Conservation (phyloP, 2,888 invertebrate species). For the Luperina testacea region DNA sequence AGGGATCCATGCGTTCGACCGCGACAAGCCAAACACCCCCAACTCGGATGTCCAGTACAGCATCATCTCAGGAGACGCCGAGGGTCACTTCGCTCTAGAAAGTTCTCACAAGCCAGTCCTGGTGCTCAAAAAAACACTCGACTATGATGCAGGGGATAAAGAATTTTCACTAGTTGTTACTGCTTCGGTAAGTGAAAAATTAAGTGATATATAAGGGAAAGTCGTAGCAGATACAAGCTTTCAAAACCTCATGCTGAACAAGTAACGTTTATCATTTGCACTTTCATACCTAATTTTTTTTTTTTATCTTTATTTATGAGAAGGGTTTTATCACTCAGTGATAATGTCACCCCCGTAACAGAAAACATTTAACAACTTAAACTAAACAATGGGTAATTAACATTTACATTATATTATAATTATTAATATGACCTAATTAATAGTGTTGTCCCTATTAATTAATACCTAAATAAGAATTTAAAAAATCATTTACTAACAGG, state of each 20-base stretch:
- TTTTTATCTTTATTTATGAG: too few relatives aligned
- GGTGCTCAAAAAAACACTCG: constrained; percentile 93
- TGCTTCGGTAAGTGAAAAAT: constrained; percentile 91
- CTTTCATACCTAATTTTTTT: too few relatives aligned
- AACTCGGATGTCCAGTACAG: constrained; percentile 96
- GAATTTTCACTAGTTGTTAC: constrained; percentile 93
- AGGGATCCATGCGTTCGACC: constrained; percentile 94
- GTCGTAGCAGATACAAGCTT: neutral
- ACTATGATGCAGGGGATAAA: constrained; percentile 95
- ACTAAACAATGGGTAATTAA: too few relatives aligned
- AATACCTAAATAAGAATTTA: too few relatives aligned
- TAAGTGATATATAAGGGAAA: neutral
- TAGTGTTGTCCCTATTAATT: too few relatives aligned
- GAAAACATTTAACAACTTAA: too few relatives aligned
- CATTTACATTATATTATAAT: too few relatives aligned
- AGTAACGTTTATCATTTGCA: neutral
- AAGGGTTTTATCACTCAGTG: too few relatives aligned
- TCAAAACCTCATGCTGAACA: too few relatives aligned
- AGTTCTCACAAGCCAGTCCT: constrained; percentile 94
- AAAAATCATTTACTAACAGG: neutral
- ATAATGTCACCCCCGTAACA: too few relatives aligned
- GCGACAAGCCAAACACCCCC: constrained; percentile 96
- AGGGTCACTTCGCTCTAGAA: constrained; percentile 94
- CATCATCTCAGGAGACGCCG: constrained; percentile 92
- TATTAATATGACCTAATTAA: too few relatives aligned